These are phyloP conservation scores for Leptopterna dolabrata DNA, from an alignment of 2,888 invertebrate genomes.

Conservation along the genomic window DNA sequence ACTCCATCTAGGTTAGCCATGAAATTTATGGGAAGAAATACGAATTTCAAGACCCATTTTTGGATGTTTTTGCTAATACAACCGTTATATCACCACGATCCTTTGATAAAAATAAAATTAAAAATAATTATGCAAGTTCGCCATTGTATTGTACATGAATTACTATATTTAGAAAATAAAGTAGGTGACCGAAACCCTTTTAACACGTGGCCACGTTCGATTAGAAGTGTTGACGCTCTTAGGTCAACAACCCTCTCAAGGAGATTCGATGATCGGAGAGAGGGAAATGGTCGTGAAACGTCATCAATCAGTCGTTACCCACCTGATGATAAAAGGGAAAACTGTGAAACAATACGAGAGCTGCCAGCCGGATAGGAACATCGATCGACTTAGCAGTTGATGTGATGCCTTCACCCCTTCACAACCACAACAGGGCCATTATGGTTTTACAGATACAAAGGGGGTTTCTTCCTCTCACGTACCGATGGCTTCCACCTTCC, in stretches of 20 bases:
- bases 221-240: slow-evolving; percentile 17
- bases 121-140: too few species aligned
- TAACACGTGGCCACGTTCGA: slow-evolving; percentile 29
- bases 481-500: neutral
- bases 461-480: neutral
- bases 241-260: slow-evolving; percentile 41
- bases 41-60: too few species aligned
- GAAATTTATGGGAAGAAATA: too few species aligned
- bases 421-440: slow-evolving; percentile 9
- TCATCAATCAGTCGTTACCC: slow-evolving; percentile 34
- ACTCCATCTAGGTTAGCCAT: too few species aligned
- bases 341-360: slow-evolving; percentile 27
- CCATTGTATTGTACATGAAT: too few species aligned
- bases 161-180: too few species aligned
- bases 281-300: slow-evolving; percentile 18
- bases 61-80: too few species aligned
- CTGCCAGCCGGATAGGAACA: neutral
- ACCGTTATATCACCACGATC: too few species aligned
- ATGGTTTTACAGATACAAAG: slow-evolving; percentile 17
- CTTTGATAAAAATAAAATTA: too few species aligned
- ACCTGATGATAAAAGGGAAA: slow-evolving; percentile 34
- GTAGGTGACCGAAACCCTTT: too few species aligned
- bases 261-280: neutral
- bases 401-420: slow-evolving; percentile 22
- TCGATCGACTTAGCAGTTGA: neutral